A percentile compares a stretch with the other conserved stretches of the same genome.
Conservation (phyloP, 2,797 vertebrate genomes). For the Manis crassicaudata region DNA sequence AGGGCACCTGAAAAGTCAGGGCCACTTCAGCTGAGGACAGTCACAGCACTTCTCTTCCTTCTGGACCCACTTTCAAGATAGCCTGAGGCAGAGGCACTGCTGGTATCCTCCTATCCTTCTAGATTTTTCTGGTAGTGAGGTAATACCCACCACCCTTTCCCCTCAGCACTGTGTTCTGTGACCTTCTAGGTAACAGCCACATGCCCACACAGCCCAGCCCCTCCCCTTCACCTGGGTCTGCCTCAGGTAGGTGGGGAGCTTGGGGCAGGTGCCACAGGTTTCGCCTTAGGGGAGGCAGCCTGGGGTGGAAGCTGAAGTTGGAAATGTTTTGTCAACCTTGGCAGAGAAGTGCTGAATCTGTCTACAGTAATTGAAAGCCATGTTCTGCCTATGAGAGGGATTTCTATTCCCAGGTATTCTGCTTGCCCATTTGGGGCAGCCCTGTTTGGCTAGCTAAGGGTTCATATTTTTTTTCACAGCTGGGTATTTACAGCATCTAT, state of each 20-base stretch:
- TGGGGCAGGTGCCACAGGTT: accelerated
- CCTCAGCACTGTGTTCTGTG: neutral
- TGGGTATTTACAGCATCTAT: neutral
- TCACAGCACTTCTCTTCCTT: neutral
- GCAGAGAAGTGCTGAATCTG: neutral
- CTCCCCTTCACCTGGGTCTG: neutral
- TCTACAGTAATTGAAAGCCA: neutral
- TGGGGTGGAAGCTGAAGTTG: neutral
- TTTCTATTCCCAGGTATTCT: neutral
- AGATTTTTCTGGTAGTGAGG: neutral
- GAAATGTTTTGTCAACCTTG: neutral
- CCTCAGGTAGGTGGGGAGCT: neutral
- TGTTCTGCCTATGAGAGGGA: neutral
- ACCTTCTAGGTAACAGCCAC: neutral
- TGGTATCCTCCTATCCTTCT: neutral
- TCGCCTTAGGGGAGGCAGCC: neutral
- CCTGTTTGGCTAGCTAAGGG: neutral
- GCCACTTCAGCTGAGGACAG: neutral
- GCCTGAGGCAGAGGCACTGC: neutral
- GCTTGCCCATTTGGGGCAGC: neutral
- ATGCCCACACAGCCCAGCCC: neutral
- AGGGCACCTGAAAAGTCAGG: neutral
- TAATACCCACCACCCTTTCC: neutral
- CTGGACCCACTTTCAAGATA: neutral
- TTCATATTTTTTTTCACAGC: neutral